phyloP scores from a whole-genome alignment of 1,140 invertebrate genomes.

The Harpegnathos saltator region DNA sequence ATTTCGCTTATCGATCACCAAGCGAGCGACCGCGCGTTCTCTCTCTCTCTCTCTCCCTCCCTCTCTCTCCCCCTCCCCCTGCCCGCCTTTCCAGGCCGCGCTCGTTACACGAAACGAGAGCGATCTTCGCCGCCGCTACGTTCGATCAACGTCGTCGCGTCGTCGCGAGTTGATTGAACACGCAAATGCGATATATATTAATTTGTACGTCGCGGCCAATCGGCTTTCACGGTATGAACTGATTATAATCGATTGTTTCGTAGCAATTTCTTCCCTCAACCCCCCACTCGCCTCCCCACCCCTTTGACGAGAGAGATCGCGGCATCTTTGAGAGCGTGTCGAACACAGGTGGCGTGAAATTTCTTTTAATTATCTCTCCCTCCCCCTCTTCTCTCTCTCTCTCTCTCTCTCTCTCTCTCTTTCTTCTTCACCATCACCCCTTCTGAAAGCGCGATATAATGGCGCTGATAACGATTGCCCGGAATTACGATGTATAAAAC shows the following conservation, averaged over 20 bases:
- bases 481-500: conserved; percentile 57
- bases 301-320: no score
- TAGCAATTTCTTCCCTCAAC: neutral
- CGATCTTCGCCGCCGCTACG: conserved; percentile 1
- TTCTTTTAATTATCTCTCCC: neutral
- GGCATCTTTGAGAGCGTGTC: no score
- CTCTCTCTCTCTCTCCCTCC: no score
- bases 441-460: conserved; percentile 5
- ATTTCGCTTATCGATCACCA: conserved; percentile 44
- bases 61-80: no score
- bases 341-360: no score
- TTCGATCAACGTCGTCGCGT: conserved; percentile 21
- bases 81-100: neutral
- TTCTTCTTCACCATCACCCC: no score
- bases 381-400: neutral
- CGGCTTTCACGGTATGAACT: conserved; percentile 10
- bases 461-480: conserved; percentile 29
- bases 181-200: conserved; percentile 20
- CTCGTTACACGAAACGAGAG: conserved; percentile 13
- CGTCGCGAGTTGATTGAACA: conserved; percentile 21
- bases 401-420: no score
- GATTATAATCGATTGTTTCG: neutral
- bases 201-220: neutral
- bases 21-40: neutral
- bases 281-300: no score